Evolutionary conservation across 1,140 invertebrate genomes (phyloP).

Genomic region (Atta cephalotes): DNA sequence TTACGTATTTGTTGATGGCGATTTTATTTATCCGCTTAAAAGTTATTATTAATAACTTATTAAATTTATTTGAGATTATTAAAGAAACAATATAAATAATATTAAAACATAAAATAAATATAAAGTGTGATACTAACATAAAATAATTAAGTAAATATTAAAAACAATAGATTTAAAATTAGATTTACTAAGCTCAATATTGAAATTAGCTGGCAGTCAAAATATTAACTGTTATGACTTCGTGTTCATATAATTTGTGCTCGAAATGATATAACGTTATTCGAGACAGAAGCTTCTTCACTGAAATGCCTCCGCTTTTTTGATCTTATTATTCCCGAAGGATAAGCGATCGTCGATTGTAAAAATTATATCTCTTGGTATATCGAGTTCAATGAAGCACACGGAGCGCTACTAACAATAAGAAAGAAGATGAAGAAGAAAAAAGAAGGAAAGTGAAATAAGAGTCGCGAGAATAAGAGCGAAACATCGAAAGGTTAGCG

Average conservation of each 20-base stretch:
- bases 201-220: no score
- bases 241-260: not conserved
- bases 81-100: not conserved
- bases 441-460: constrained; percentile 46
- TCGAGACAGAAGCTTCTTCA: constrained; percentile 34
- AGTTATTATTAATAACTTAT: no score
- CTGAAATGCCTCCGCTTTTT: constrained; percentile 31
- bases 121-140: no score
- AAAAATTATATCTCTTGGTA: constrained; percentile 68
- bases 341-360: constrained; percentile 57
- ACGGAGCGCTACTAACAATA: not conserved
- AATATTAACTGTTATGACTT: not conserved
- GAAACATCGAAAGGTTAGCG: constrained; percentile 46
- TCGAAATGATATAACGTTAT: constrained; percentile 14
- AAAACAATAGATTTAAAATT: no score
- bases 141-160: no score
- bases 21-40: no score
- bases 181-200: no score
- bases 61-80: no score
- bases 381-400: constrained; percentile 60
- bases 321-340: constrained; percentile 66
- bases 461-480: constrained; percentile 31
- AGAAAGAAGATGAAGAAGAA: constrained; percentile 42
- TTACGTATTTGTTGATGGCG: no score
- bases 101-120: not conserved